Conservation (phyloP, 2,888 invertebrate species). For the Scaptomyza tumidula region DNA sequence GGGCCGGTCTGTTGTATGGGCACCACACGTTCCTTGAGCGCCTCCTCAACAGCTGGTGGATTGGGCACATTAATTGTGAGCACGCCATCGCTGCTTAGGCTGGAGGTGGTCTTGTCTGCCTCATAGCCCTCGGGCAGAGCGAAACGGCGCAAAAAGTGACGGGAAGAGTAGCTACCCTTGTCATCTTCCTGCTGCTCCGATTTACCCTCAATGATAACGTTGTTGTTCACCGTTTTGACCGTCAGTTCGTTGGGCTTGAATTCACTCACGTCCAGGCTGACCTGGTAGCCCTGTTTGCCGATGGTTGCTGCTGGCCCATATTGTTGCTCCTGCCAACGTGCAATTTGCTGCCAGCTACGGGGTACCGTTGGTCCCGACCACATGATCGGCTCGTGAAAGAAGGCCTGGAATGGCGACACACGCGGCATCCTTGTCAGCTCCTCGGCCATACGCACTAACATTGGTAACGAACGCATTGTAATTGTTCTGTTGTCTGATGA, state of each 20-base stretch:
- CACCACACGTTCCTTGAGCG: constrained; percentile 85
- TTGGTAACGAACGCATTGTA: constrained; percentile 78
- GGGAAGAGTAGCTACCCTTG: constrained; percentile 90
- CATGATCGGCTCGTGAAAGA: constrained; percentile 55
- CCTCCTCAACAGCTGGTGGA: constrained; percentile 72
- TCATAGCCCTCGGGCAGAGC: constrained; percentile 90
- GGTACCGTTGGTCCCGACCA: constrained; percentile 48
- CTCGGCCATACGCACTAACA: constrained; percentile 76
- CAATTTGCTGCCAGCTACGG: constrained; percentile 58
- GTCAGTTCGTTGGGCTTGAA: constrained; percentile 91
- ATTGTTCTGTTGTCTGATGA: constrained; percentile 27
- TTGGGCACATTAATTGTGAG: constrained; percentile 88
- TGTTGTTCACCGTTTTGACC: constrained; percentile 90
- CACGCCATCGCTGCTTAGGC: constrained; percentile 90
- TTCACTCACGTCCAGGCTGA: constrained; percentile 91
- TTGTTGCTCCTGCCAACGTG: constrained; percentile 58
- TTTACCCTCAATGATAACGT: constrained; percentile 89
- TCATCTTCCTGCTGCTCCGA: constrained; percentile 90
- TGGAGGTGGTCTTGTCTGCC: constrained; percentile 89
- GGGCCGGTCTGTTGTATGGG: constrained; percentile 87
- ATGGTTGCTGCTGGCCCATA: constrained; percentile 59
- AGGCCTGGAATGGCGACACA: constrained; percentile 49
- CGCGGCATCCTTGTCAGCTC: constrained; percentile 65
- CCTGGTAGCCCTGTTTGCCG: constrained; percentile 89
- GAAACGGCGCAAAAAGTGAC: constrained; percentile 91